These are phyloP conservation scores for Xerus rutilus DNA, from an alignment of 2,797 vertebrate species.

Conservation along the genomic window DNA sequence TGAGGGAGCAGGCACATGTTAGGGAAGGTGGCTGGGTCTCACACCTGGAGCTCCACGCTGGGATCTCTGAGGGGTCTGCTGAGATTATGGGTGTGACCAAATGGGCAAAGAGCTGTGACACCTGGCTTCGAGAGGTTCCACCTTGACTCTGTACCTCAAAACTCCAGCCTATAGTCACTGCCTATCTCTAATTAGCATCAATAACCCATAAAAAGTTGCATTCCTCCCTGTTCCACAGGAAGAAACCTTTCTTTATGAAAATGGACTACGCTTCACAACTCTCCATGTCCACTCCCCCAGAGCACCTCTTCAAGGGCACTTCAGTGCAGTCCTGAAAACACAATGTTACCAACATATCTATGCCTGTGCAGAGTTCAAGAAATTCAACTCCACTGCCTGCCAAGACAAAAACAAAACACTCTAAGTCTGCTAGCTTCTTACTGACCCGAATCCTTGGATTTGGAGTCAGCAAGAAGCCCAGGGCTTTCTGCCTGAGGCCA, in stretches of 20 bases:
- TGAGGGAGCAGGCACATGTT: background rate
- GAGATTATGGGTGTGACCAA: background rate
- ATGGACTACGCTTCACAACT: background rate
- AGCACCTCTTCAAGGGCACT: background rate
- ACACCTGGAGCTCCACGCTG: background rate
- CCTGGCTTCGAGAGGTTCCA: background rate
- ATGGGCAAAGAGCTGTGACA: background rate
- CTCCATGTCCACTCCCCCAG: background rate
- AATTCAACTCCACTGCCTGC: background rate
- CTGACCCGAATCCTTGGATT: background rate
- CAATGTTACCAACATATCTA: background rate
- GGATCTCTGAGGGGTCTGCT: background rate
- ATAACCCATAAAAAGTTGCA: background rate
- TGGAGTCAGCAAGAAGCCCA: background rate
- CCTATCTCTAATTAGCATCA: background rate
- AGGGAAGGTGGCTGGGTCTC: background rate
- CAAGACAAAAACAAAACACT: background rate
- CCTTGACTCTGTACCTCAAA: background rate
- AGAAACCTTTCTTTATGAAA: background rate
- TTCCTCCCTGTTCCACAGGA: background rate
- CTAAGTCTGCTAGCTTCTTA: background rate
- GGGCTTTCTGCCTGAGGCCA: background rate
- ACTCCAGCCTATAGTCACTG: background rate
- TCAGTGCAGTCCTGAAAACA: background rate
- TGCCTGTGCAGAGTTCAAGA: background rate